Percentiles rank a stretch among this genome's conserved stretches.
Conservation (phyloP, 2,888 invertebrate genomes). For the Monoplex corrugatus region DNA sequence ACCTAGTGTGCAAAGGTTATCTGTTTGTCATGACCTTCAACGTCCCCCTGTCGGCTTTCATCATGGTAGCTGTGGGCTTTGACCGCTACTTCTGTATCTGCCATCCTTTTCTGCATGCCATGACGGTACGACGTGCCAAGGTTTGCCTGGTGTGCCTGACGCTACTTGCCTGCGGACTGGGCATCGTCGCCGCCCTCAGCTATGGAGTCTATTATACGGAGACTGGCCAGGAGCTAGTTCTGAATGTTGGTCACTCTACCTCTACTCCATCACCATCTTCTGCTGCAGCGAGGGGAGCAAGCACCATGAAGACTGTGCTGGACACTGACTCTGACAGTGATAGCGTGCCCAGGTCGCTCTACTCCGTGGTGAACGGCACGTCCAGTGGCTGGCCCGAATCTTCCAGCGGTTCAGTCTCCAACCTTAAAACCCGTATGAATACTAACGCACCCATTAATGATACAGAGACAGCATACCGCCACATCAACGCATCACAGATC, state of each 20-base stretch:
- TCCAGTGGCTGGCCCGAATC: not conserved
- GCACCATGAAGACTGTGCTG: not conserved
- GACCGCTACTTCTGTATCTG: slow-evolving; percentile 79
- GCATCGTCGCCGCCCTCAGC: slow-evolving; percentile 67
- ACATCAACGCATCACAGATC: slow-evolving; percentile 7
- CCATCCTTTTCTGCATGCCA: slow-evolving; percentile 66
- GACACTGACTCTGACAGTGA: not conserved
- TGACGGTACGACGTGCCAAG: slow-evolving; percentile 60
- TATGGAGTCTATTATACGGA: slow-evolving; percentile 63
- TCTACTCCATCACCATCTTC: not conserved
- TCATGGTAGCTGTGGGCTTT: slow-evolving; percentile 78
- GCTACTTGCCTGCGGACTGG: slow-evolving; percentile 56
- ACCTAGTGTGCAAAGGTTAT: slow-evolving; percentile 73
- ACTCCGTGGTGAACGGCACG: not conserved
- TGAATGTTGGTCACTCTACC: not conserved
- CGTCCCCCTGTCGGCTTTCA: slow-evolving; percentile 76
- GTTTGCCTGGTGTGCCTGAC: slow-evolving; percentile 63
- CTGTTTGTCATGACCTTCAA: slow-evolving; percentile 75
- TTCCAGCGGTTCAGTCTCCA: not conserved
- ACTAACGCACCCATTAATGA: slow-evolving; percentile 17
- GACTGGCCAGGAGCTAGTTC: not conserved
- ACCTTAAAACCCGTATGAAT: not conserved
- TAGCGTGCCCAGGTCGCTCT: not conserved
- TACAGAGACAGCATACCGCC: slow-evolving; percentile 12
- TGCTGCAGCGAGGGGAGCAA: not conserved